Conservation (phyloP, 2,888 invertebrate species). For the Notodonta dromedarius region DNA sequence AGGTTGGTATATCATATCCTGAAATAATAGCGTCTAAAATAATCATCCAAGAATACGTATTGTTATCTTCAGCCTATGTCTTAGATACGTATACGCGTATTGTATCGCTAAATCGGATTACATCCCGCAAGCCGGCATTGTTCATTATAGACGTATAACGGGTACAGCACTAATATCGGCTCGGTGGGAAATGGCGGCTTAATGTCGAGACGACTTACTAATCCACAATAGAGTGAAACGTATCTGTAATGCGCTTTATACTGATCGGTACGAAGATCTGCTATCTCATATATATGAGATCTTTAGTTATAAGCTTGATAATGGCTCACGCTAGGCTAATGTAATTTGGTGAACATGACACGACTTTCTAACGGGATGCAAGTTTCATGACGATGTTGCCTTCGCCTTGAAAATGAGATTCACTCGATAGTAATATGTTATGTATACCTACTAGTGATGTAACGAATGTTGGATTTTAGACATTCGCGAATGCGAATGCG, state of each 20-base stretch:
- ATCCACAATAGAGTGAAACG: constrained; percentile 1
- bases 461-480: too few relatives aligned
- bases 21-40: neutral
- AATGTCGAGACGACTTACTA: neutral
- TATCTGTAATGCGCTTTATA: neutral
- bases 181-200: neutral
- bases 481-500: too few relatives aligned
- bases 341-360: too few relatives aligned
- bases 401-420: too few relatives aligned
- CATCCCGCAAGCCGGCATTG: constrained; percentile 2
- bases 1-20: neutral
- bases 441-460: too few relatives aligned
- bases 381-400: too few relatives aligned
- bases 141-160: constrained; percentile 2
- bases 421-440: too few relatives aligned
- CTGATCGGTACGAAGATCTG: neutral
- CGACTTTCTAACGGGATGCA: too few relatives aligned
- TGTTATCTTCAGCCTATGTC: neutral
- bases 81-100: constrained; percentile 4
- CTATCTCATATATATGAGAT: neutral
- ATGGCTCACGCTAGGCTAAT: too few relatives aligned
- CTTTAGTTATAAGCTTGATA: too few relatives aligned
- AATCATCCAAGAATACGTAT: neutral
- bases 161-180: neutral
- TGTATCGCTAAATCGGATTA: constrained; percentile 20